Percentiles rank a stretch among this genome's conserved stretches.
These are phyloP conservation scores for Miniopterus natalensis DNA, from an alignment of 2,113 vertebrate species.

Conservation along the genomic window DNA sequence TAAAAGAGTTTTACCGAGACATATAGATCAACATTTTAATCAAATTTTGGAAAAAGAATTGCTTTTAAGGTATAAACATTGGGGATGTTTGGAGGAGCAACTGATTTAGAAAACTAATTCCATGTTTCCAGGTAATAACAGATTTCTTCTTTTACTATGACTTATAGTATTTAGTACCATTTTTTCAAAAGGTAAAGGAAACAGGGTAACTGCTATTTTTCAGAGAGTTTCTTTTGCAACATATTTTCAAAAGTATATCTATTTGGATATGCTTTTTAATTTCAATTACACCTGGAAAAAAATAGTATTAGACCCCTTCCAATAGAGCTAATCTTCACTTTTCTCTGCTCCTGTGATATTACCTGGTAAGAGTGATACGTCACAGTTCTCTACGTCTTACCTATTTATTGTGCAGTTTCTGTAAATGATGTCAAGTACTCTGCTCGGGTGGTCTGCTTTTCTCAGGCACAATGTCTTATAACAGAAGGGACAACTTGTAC, in stretches of 20 bases:
- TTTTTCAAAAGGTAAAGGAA: slow-evolving; percentile 22
- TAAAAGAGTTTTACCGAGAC: background rate
- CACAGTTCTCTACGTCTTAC: background rate
- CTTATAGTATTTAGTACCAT: background rate
- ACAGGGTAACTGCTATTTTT: background rate
- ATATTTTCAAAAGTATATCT: slow-evolving; percentile 5
- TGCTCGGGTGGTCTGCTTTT: background rate
- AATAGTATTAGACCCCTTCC: background rate
- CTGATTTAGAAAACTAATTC: background rate
- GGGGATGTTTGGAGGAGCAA: background rate
- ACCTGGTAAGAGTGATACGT: background rate
- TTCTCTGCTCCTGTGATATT: background rate
- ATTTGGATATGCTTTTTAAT: background rate
- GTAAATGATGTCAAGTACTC: background rate
- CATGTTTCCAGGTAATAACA: background rate
- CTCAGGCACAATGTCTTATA: background rate
- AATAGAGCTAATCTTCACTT: background rate
- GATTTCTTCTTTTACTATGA: background rate
- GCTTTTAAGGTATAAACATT: background rate
- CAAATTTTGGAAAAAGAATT: slow-evolving; percentile 29
- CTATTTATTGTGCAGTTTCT: background rate
- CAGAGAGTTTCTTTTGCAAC: background rate
- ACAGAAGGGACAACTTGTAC: background rate
- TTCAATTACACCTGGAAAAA: background rate
- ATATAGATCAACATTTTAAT: background rate